Evolutionary conservation across 35 echinoderm and acorn worm genomes (phyloP), one percentile per base, ranked within the genome.

Genomic region (Nesometra sesokonis): DNA sequence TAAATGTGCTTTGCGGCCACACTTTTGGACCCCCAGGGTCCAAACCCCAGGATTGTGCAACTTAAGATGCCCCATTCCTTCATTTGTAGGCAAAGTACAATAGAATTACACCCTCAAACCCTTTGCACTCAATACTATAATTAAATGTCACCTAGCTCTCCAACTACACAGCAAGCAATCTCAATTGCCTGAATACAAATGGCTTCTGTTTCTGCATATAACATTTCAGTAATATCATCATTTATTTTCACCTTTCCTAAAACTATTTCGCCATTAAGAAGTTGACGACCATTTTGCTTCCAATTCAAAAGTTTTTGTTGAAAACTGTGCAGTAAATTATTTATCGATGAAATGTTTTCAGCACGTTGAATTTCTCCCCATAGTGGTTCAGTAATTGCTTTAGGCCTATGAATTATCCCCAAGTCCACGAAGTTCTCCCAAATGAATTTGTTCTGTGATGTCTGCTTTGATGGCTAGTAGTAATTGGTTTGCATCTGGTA

Each of bases 181-280:
- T 93, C 86, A 23, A 93, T 32, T 27, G 86, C 86, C 78, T 88
- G 91, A 0, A 88, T 78, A 31, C 79, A 84, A 81, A 93, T 84
- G 5, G 30, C 76, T 23, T 93, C 86, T 2, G 46, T 29, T 0
- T 77, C 46, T 29, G 29, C 32, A 46, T 88, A 84, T 7, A 84
- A 32, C 15, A 29, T 34, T 29, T 88, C 81, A 57, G 52, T 85
- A 4, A 93, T 33, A 11, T 57, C 38, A 93, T 93, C 82, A 47
- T 88, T 27, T 4, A 88, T 17, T 27, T 83, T 31, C 5, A 88
- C 47, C 37, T 83, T 23, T 13, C 31, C 13, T 27, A 46, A 31
- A 36, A 79, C 7, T 0, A 27, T 29, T 17, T 87, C 86, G 19
- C 85, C 85, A 83, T 82, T 3, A 27, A 92, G 80, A 17, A 92